These are phyloP conservation scores for Glomeris marginata DNA, from an alignment of 2,888 invertebrate genomes.

Conservation along the genomic window DNA sequence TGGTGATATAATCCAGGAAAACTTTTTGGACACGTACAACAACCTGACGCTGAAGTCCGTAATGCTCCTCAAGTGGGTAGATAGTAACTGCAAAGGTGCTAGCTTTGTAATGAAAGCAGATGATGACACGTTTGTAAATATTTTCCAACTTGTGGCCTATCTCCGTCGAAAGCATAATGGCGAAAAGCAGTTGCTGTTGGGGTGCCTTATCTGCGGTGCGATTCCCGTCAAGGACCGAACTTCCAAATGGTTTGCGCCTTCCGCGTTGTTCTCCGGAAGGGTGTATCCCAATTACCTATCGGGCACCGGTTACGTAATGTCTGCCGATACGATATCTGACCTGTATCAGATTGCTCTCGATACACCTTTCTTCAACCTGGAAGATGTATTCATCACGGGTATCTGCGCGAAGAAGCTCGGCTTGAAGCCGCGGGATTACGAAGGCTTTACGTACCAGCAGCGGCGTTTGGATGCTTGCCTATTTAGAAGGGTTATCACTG, in stretches of 20 bases:
- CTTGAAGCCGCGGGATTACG: constrained; percentile 45
- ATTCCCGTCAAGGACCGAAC: constrained; percentile 53
- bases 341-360: constrained; percentile 50
- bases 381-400: constrained; percentile 34
- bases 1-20: constrained; percentile 67
- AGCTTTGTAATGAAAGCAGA: constrained; percentile 64
- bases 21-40: constrained; percentile 67
- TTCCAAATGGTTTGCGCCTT: constrained; percentile 70
- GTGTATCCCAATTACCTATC: constrained; percentile 66
- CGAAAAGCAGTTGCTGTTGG: constrained; percentile 40
- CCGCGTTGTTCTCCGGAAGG: constrained; percentile 54
- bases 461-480: constrained; percentile 37
- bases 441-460: constrained; percentile 44
- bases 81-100: constrained; percentile 42
- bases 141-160: constrained; percentile 43
- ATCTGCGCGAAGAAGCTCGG: constrained; percentile 48
- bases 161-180: constrained; percentile 16
- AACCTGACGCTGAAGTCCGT: constrained; percentile 73
- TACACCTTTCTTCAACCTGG: constrained; percentile 50
- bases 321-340: constrained; percentile 45
- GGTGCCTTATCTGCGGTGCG: constrained; percentile 62
- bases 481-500: constrained; percentile 21
- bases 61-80: constrained; percentile 68
- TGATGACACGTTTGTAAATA: constrained; percentile 71
- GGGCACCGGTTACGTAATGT: constrained; percentile 64